Base-by-base conservation (phyloP, 2,888 invertebrate genomes). In the Liopterus haemorrhoidalis region DNA sequence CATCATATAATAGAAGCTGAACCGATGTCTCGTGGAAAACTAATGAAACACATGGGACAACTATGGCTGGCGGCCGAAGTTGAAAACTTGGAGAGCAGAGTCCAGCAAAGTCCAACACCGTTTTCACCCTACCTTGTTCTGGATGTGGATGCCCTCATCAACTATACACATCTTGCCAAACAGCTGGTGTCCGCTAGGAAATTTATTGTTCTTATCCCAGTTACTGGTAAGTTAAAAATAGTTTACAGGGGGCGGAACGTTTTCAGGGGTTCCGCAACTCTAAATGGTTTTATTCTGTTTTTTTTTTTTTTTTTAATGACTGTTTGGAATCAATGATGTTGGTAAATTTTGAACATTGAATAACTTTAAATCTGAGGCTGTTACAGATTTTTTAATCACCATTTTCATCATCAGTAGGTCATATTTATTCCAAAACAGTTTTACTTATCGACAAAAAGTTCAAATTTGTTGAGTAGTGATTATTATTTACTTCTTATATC, bases 31-130 rank as follows among this genome's bases (percentile, higher is more conserved):
- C 54, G 54, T 39, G 57, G 57, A 8, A 62, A 72, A 43, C 65
- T 87, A 51, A 82, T 87, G 76, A 78, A 82, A 50, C 82, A 89
- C 40, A 86, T 94, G 79, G 93, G 93, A 2, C 85, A 85, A 56
- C 71, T 94, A 45, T 91, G 94, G 87, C 70, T 95, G 41, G 81
- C 82, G 56, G 86, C 90, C 4, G 92, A 90, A 65, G 92, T 94
- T 12, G 79, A 82, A 31, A 86, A 89, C 50, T 67, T 94, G 51
- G 93, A 94, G 68, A 83, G 75, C 52, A 76, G 81, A 55, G 78
- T 83, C 9, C n/a, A n/a, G n/a, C 73, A 73, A 48, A 65, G 65
- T 1, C 70, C 72, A 25, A 68, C 71, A 24, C 63, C 79, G 1
- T 75, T 85, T 59, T 90, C 91, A 0, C 88, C 92, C 0, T 87